Percentiles rank a stretch among this genome's conserved stretches.
These are phyloP conservation scores for Doryteuthis pealeii DNA, from an alignment of 1,140 invertebrate species.

Conservation along the genomic window DNA sequence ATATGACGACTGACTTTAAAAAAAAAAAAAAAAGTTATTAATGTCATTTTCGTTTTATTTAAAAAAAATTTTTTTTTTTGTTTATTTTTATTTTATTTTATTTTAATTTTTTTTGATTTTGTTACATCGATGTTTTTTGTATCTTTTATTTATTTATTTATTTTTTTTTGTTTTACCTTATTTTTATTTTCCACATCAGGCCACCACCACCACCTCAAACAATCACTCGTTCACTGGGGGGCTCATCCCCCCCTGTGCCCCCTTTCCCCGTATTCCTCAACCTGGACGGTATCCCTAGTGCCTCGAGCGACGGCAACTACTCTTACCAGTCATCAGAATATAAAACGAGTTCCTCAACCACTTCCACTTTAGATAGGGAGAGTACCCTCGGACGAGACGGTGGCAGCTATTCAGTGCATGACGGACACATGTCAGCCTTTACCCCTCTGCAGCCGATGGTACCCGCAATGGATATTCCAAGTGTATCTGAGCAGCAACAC, in stretches of 20 bases:
- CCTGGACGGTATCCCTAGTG: neutral
- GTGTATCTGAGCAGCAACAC: neutral
- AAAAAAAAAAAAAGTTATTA: too few species aligned
- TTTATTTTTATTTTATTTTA: too few species aligned
- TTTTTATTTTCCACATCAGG: neutral
- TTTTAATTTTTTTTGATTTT: too few species aligned
- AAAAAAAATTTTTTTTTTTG: too few species aligned
- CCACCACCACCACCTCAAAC: neutral
- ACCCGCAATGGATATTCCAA: neutral
- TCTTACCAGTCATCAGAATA: neutral
- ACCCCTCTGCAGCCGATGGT: neutral
- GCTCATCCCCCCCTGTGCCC: neutral
- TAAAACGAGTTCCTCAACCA: neutral
- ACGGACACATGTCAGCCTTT: neutral
- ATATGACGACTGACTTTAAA: too few species aligned
- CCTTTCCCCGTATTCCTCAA: neutral
- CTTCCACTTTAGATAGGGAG: neutral
- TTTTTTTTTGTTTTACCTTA: slow-evolving; percentile 17
- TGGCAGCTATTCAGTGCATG: neutral
- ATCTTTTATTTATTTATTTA: slow-evolving; percentile 14
- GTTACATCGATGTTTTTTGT: neutral
- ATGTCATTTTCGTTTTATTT: too few species aligned
- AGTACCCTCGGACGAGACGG: neutral
- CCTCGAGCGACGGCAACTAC: neutral
- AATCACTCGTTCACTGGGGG: too few species aligned